Evolutionary conservation across 2,888 invertebrate genomes (phyloP), one percentile per base, ranked within the genome.

Genomic region (Oscheius sp.): DNA sequence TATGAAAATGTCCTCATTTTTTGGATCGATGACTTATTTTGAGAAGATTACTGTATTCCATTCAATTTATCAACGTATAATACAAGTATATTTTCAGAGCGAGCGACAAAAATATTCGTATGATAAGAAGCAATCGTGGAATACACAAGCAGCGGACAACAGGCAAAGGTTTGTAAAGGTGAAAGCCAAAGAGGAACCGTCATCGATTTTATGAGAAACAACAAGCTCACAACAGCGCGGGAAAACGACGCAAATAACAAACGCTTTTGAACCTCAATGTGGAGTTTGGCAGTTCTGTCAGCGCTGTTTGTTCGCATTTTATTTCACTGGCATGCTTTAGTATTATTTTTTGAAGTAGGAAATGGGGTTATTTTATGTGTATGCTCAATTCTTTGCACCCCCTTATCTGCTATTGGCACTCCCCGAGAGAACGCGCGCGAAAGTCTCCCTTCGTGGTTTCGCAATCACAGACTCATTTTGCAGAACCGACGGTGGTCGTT

Each of bases 51-150:
- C n/a, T n/a, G n/a, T n/a, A n/a, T n/a, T n/a, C n/a, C n/a, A n/a
- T n/a, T n/a, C n/a, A n/a, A n/a, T n/a, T n/a, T n/a, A n/a, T n/a
- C n/a, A n/a, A n/a, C n/a, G n/a, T 35, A 35, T 35, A 35, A 35
- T 41, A 35, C 9, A 35, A 35, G 3, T 35, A 9, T 21, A 35
- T 59, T 70, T 79, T 74, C 71, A 86, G 86, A 75, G 73, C 0
- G 87, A 87, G 52, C 61, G 78, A 45, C 79, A 80, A 75, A 75
- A 77, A 53, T 87, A 87, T 74, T 85, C 86, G 2, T 86, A 87
- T 69, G 87, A 87, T 74, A 85, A 87, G 76, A 84, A 83, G 69
- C 56, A 78, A 25, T 16, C 66, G 9, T 80, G 78, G 77, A 76
- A 76, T 27, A 56, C 71, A 0, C 66, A 75, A 18, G 52, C 72